A percentile compares a stretch with the other conserved stretches of the same genome.
Evolutionary conservation across 2,797 vertebrate species (phyloP).

Genomic region (Poeciliopsis turneri): DNA sequence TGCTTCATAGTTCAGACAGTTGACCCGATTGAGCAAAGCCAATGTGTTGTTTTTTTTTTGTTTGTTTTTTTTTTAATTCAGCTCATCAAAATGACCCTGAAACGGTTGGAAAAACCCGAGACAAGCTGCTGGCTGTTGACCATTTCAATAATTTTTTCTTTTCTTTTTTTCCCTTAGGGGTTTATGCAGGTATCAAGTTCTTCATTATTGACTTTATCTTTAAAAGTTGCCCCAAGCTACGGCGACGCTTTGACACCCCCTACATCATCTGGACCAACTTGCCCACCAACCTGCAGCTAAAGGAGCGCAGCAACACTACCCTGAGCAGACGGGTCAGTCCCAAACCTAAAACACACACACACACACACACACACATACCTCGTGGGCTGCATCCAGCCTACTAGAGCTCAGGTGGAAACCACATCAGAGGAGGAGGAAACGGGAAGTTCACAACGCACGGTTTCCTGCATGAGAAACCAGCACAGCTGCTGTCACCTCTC

Average conservation of each 20-base stretch:
- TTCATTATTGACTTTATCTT: constrained; percentile 97
- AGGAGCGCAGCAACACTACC: constrained; percentile 84
- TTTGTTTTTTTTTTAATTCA: no score
- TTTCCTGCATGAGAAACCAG: neutral
- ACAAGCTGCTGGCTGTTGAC: no score
- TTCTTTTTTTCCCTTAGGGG: constrained; percentile 72
- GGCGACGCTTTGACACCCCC: constrained; percentile 93
- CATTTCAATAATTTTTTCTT: neutral
- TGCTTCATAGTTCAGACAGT: no score
- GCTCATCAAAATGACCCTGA: no score
- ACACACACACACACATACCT: neutral
- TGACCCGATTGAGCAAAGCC: no score
- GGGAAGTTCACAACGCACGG: neutral
- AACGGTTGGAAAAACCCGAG: no score
- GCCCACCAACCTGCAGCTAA: constrained; percentile 95
- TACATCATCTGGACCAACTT: constrained; percentile 92
- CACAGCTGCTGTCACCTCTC: constrained; percentile 39
- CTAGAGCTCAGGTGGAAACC: neutral
- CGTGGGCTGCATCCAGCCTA: neutral
- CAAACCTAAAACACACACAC: neutral
- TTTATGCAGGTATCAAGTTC: constrained; percentile 96
- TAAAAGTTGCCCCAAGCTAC: constrained; percentile 91
- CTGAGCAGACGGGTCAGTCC: constrained; percentile 86
- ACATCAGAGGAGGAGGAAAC: neutral
- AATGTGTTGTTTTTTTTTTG: no score